Conservation (phyloP, 2,888 invertebrate species). For the Lasius platythorax region DNA sequence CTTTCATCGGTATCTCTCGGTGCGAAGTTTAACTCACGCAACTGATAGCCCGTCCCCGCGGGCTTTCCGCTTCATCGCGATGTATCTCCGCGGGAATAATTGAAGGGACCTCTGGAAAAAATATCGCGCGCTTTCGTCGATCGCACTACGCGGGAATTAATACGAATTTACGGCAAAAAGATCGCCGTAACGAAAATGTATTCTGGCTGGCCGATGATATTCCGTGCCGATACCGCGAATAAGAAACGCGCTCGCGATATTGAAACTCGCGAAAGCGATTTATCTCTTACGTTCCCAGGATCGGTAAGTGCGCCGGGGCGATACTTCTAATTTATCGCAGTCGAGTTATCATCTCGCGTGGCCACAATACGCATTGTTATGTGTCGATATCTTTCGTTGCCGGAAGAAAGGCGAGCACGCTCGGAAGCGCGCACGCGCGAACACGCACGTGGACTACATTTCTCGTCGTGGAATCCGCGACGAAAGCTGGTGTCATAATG, state of each 20-base stretch:
- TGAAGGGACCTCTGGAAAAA: conserved; percentile 32
- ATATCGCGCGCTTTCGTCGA: conserved; percentile 3
- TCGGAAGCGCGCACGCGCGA: conserved; percentile 14
- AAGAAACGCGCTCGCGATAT: conserved; percentile 13
- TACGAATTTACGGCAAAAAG: conserved; percentile 14
- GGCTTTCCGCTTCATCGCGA: conserved; percentile 15
- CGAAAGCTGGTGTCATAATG: conserved; percentile 75
- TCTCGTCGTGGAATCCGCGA: conserved; percentile 63
- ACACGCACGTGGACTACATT: conserved; percentile 10
- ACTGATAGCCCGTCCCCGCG: conserved; percentile 32
- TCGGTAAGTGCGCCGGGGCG: conserved; percentile 15
- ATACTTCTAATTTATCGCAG: conserved; percentile 41
- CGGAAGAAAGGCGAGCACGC: conserved; percentile 55
- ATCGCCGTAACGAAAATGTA: conserved; percentile 3
- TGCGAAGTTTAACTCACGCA: conserved; percentile 21
- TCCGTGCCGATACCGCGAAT: neutral
- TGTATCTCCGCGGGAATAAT: conserved; percentile 38
- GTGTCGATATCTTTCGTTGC: conserved; percentile 59
- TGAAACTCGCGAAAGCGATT: conserved; percentile 30
- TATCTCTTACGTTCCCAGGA: conserved; percentile 42
- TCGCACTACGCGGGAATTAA: conserved; percentile 22
- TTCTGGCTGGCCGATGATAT: conserved; percentile 22
- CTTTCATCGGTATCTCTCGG: conserved; percentile 44
- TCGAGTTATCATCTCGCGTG: conserved; percentile 42
- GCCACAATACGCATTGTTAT: conserved; percentile 58